Base-by-base conservation (phyloP, 2,113 vertebrate genomes). In the Gymnarchus niloticus region DNA sequence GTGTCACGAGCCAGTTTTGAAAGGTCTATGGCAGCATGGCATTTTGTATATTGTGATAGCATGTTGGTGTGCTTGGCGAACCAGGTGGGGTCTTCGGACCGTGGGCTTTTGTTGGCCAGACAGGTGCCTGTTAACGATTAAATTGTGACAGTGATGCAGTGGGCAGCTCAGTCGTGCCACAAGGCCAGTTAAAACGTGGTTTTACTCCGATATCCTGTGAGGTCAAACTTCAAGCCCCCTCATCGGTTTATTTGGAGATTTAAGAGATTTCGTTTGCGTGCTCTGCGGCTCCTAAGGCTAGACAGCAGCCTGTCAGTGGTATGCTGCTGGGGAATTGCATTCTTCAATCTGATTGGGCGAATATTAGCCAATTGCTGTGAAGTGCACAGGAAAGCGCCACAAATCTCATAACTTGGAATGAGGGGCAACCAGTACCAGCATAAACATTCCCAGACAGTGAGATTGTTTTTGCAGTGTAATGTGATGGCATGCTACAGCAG, bases 181-280 rank as follows among this genome's bases (percentile, higher is more conserved):
- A 54, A 41, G 28, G 5, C 56, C 56, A 65, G 61, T 82, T 65
- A 54, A 86, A 86, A 65, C 56, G 73, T 46, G n/a, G 56, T 82
- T 23, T 61, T 6, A 7, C 56, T 8, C 21, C 56, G 49, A 12
- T 65, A 8, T 5, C 76, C 41, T 52, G 4, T 25, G 10, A 52
- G 84, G 73, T 46, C 23, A 56, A 33, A 25, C 80, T 80, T 77
- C 37, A 19, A 57, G 2, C 48, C 54, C 21, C 44, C 8, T 48
- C 21, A 48, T 59, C 28, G 37, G 6, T 28, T 80, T 48, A 48
- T 44, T 81, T 44, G 23, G 25, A 19, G 14, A 12, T 54, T 48
- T 19, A 25, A 54, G 85, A 52, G 17, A 41, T 86, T 86, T 44
- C 37, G 14, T 44, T 3, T 61, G 37, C 12, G 19, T 17, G 52